phyloP scores from a whole-genome alignment of 1,140 invertebrate genomes.

The Cotesia vestalis region DNA sequence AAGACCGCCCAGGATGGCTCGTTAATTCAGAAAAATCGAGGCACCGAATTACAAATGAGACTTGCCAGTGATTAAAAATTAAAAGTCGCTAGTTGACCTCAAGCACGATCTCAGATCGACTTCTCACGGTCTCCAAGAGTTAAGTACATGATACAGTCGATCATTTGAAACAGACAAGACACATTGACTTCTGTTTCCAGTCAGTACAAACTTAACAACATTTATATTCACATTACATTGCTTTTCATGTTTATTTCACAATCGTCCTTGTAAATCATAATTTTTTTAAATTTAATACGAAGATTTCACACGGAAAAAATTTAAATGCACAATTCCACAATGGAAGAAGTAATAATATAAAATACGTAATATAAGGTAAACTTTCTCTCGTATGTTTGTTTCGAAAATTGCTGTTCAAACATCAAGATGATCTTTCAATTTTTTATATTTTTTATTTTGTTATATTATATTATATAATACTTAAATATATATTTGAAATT shows the following conservation, averaged over 20 bases:
- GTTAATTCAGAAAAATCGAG: conserved; percentile 8
- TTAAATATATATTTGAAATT: too few species aligned
- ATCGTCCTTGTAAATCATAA: too few species aligned
- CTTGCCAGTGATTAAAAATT: conserved; percentile 29
- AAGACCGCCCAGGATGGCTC: conserved; percentile 15
- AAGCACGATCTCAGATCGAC: conserved; percentile 28
- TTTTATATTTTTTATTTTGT: too few species aligned
- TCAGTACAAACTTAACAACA: neutral
- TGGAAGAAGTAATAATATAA: too few species aligned
- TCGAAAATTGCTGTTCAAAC: too few species aligned
- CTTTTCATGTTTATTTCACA: neutral
- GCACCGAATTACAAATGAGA: conserved; percentile 19
- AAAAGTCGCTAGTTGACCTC: conserved; percentile 26
- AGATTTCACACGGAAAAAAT: too few species aligned
- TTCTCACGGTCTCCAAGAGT: conserved; percentile 23
- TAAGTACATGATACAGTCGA: neutral
- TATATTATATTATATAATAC: too few species aligned
- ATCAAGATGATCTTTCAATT: too few species aligned
- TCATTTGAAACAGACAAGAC: neutral
- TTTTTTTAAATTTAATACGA: too few species aligned
- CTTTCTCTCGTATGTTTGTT: too few species aligned
- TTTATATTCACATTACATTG: neutral
- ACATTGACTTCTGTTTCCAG: conserved; percentile 6
- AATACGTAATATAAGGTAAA: too few species aligned
- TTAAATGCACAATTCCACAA: too few species aligned